Percentiles rank a stretch among this genome's conserved stretches.
phyloP scores from a whole-genome alignment of 2,113 vertebrate species.

The Ptilonorhynchus violaceus region DNA sequence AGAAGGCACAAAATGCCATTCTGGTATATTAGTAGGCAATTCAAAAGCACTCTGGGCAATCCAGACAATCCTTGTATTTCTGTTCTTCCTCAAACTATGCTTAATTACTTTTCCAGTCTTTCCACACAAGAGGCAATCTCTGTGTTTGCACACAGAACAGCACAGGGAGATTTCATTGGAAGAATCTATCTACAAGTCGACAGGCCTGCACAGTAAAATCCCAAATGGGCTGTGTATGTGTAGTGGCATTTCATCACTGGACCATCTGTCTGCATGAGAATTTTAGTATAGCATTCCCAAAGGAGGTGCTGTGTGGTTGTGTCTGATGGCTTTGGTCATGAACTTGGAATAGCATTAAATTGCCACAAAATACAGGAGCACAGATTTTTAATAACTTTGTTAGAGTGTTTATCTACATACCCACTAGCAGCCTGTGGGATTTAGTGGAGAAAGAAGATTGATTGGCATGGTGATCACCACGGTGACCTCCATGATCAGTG shows the following conservation, averaged over 20 bases:
- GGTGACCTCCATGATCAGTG: rapidly evolving
- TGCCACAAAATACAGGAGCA: neutral
- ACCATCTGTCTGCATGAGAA: neutral
- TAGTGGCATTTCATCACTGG: neutral
- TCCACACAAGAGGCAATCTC: neutral
- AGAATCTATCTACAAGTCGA: neutral
- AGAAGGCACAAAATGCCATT: neutral
- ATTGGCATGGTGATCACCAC: neutral
- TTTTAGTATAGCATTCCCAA: neutral
- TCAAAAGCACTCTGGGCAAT: neutral
- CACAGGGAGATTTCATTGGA: neutral
- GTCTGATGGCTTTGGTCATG: neutral
- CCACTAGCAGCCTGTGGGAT: neutral
- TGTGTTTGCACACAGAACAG: neutral
- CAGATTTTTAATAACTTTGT: neutral
- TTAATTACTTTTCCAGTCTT: neutral
- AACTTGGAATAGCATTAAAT: neutral
- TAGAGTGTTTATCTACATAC: neutral
- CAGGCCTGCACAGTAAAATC: neutral
- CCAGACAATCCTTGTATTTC: neutral
- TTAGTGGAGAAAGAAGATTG: neutral
- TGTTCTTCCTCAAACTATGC: neutral
- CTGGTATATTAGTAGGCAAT: neutral
- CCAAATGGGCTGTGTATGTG: neutral
- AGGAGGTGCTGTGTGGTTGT: neutral